Evolutionary conservation across 2,113 vertebrate genomes (phyloP), one percentile per base, ranked within the genome.

Genomic region (Passer montanus): DNA sequence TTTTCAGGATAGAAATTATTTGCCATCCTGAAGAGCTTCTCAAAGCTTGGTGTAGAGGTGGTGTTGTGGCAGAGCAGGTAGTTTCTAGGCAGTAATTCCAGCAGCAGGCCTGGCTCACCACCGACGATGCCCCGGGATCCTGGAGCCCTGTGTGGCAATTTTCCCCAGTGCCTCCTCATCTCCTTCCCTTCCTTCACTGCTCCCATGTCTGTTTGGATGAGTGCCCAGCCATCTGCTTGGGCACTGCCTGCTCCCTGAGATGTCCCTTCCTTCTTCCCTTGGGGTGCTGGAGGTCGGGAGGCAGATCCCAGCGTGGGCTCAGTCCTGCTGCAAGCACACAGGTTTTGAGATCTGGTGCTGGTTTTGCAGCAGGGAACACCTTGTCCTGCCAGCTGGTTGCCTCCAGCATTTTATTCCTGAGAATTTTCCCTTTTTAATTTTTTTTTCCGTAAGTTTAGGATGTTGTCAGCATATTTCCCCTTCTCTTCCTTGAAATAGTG

Each of bases 201-300:
- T 37, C 46, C 20, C 24, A 13, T 39, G 50, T 69, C 66, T 33
- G 0, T 62, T 47, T 17, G 41, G 74, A 64, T 60, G 60, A 82
- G 89, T 75, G 84, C 76, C 81, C 68, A 21, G 49, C 94, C 95
- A 68, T 97, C 93, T 95, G 95, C 87, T 43, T 33, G 35, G 92
- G 66, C 59, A 68, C 76, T 56, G 50, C 22, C 64, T 22, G 59
- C 84, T 84, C 77, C 78, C 69, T 6, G 7, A 41, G 28, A 15
- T 8, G 50, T 15, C 75, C 76, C 70, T 64, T 20, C 39, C 13
- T 28, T 33, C 7, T 67, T 56, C 33, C 63, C 50, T 73, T 27
- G 59, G 56, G 53, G 28, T 26, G 15, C 70, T 90, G 59, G 37
- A 55, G 37, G 6, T 47, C 1, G 1, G 31, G 79, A 72, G 73